Evolutionary conservation across 1,140 invertebrate genomes (phyloP), one percentile per base, ranked within the genome.

Genomic region (Brachionus plicatilis): DNA sequence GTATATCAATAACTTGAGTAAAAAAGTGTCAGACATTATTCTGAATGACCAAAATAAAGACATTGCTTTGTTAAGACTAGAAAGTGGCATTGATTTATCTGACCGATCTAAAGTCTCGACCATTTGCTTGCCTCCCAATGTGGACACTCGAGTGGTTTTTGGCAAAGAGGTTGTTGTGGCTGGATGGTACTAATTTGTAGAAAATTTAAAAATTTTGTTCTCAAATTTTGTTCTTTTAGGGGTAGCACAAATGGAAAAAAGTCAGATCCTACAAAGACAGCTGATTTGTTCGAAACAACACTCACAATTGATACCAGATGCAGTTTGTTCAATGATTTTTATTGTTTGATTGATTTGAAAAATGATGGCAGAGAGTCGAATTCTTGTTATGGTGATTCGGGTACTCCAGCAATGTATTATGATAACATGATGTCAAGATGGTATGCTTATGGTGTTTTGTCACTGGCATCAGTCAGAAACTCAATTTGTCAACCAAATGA

Each of bases 81-180:
- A 47, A 27, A 76, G 45, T 29, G 43, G 20, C 5, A 20, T 76
- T 50, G 45, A 47, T 50, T 20, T 75, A 11, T 43, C 70, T 43
- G 41, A 45, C 14, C 33, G 68, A 72, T 41, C 29, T 5, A 76
- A 50, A 24, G 45, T 50, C 7, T 50, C 72, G 11, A 20, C 45
- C 1, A 76, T 76, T 24, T 76, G 72, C 29, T 24, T 76, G 27
- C 72, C 72, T 14, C n/a, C 43, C 8, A 76, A 50, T 50, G 14
- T 20, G 3, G 72, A 76, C 72, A 76, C 41, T 14, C 43, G 33
- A 47, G 20, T 27, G 7, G 72, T 76, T 12, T 76, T 27, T 76
- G 72, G 43, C 20, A 76, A 76, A 76, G 45, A 76, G 50, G 72
- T 76, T 24, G 24, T 76, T 27, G 72, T 76, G n/a, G 72, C 45